Conservation (phyloP, 30 jellyfish, hydroid and myxozoan species). For the Calvadosia cruxmelitensis region DNA sequence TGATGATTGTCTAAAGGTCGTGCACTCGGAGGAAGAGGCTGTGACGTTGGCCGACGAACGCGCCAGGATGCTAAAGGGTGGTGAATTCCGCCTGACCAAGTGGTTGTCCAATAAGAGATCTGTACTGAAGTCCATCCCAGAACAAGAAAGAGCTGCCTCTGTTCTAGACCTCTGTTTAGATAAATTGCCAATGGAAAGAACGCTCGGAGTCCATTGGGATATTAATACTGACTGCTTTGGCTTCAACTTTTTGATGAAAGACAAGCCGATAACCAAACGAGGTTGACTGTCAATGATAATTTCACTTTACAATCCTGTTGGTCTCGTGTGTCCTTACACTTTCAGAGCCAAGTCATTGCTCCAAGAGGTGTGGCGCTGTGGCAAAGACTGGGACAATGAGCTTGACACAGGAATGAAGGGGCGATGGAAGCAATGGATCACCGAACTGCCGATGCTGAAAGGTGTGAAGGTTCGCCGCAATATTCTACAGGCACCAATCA, state of each 20-base stretch:
- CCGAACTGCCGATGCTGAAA: background rate
- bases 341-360: background rate
- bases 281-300: background rate
- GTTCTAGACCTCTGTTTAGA: background rate
- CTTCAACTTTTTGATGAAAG: background rate
- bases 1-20: too few species aligned
- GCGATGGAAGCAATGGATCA: background rate
- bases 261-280: background rate
- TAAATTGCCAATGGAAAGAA: background rate
- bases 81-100: constrained; percentile 19
- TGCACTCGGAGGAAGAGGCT: too few species aligned
- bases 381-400: background rate
- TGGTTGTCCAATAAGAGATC: constrained; percentile 8
- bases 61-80: constrained; percentile 24
- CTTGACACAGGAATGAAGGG: background rate
- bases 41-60: too few species aligned
- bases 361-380: background rate
- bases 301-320: background rate
- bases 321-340: background rate
- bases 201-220: background rate
- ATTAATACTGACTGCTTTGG: background rate
- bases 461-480: background rate
- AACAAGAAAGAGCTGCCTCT: constrained; percentile 8
- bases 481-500: too few species aligned
- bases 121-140: constrained; percentile 16